Base-by-base conservation (phyloP, 1,140 invertebrate species). In the Magallana ariakensis region DNA sequence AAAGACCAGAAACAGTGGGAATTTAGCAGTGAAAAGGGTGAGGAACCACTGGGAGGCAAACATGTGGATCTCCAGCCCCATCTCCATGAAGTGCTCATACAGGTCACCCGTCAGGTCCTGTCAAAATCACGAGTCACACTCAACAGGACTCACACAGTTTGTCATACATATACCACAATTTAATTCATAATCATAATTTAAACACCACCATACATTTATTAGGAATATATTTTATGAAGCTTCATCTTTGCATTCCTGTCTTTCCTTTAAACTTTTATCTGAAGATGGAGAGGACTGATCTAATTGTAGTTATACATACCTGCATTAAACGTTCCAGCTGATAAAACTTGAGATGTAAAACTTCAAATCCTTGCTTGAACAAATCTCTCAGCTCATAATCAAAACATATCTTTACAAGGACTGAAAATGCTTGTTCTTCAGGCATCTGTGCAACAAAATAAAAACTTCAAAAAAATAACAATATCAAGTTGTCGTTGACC, bases 1-100 rank as follows among this genome's bases (percentile, higher is more conserved):
- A 95, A 99, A 99, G 15, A 99, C 99, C 94, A 99, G 97, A 94
- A 97, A 98, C 0, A 99, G 95, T 4, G 99, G 99, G 95, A 99
- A 99, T 93, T 99, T 97, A 16, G 99, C 98, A 4, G 99, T 99
- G 95, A 99, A 99, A 15, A 99, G 95, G 0, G 99, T 99, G 33
- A 99, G 96, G 95, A 99, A 99, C 99, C 99, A 99, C 95, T 99
- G 99, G 56, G 98, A 98, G 33, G 98, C 99, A 95, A 98, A 99
- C 99, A 99, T 99, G 95, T 99, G 99, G 84, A 98, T 97, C 95
- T 99, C 99, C 75, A 99, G 96, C 60, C 97, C 97, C 93, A 98
- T 96, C 93, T 98, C 97, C 89, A 96, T 96, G 95, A 99, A 99
- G 95, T 99, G 99, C 87, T 96, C 96, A 92, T 97, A 97, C 66